Conservation (phyloP, 2,888 invertebrate species). For the Sinopyrophorus schimmeli region DNA sequence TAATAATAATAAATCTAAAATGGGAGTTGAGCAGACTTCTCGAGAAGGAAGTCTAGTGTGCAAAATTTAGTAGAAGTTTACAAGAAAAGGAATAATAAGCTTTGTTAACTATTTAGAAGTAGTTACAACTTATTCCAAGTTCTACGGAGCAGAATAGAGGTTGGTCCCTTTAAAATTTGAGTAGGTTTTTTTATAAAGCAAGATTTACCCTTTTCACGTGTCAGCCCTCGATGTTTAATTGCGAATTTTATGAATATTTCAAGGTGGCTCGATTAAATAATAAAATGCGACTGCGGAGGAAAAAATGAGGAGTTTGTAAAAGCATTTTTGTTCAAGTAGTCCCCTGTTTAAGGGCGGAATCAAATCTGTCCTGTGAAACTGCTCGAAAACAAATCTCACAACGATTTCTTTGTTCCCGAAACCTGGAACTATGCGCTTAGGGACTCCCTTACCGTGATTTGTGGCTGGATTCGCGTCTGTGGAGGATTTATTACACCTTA, state of each 20-base stretch:
- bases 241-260: neutral
- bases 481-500: conserved; percentile 27
- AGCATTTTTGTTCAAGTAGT: conserved; percentile 10
- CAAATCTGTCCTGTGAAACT: conserved; percentile 30
- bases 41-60: no score
- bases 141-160: no score
- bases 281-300: neutral
- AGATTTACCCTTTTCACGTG: no score
- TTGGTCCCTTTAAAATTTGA: no score
- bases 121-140: no score
- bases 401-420: conserved; percentile 31
- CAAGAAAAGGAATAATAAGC: no score
- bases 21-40: no score
- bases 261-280: neutral
- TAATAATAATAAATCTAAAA: no score
- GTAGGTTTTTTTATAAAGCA: neutral
- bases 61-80: no score
- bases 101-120: no score
- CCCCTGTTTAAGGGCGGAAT: conserved; percentile 18
- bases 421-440: conserved; percentile 29
- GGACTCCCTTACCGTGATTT: conserved; percentile 31
- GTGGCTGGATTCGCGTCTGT: conserved; percentile 29
- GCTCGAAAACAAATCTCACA: conserved; percentile 31
- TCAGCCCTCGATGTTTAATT: neutral
- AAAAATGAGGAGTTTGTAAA: neutral